phyloP scores from a whole-genome alignment of 1,140 invertebrate species.

The Brachionus asplanchnoidis region DNA sequence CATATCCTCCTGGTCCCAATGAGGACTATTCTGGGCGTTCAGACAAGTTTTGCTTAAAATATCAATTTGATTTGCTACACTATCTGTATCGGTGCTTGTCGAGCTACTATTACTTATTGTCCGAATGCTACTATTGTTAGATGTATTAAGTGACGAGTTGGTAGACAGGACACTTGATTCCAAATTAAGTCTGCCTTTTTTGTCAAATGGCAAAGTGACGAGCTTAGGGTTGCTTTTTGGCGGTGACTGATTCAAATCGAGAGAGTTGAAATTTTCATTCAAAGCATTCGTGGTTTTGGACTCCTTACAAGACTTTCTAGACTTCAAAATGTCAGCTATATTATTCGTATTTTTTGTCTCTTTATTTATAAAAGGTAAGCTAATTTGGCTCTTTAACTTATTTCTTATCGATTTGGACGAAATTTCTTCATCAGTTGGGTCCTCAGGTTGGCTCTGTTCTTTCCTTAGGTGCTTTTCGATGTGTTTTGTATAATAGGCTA shows the following conservation, averaged over 20 bases:
- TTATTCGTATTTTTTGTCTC: background rate
- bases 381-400: conserved; percentile 23
- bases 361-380: conserved; percentile 11
- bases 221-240: background rate
- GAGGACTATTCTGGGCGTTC: background rate
- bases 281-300: background rate
- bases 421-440: background rate
- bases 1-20: background rate
- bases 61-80: background rate
- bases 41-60: background rate
- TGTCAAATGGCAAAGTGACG: conserved; percentile 9
- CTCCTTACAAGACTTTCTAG: background rate
- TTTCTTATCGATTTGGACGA: background rate
- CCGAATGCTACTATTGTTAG: conserved; percentile 10
- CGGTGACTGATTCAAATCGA: background rate
- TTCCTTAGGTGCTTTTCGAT: conserved; percentile 3
- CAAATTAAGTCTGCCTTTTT: background rate
- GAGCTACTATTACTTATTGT: conserved; percentile 18
- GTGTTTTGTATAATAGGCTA: conserved; percentile 17
- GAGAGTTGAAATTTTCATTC: conserved; percentile 9
- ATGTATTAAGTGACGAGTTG: background rate
- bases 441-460: background rate
- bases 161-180: background rate
- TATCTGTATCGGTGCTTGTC: background rate
- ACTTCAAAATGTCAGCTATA: background rate